phyloP scores from a whole-genome alignment of 2,797 vertebrate species.

The Rhincodon typus region DNA sequence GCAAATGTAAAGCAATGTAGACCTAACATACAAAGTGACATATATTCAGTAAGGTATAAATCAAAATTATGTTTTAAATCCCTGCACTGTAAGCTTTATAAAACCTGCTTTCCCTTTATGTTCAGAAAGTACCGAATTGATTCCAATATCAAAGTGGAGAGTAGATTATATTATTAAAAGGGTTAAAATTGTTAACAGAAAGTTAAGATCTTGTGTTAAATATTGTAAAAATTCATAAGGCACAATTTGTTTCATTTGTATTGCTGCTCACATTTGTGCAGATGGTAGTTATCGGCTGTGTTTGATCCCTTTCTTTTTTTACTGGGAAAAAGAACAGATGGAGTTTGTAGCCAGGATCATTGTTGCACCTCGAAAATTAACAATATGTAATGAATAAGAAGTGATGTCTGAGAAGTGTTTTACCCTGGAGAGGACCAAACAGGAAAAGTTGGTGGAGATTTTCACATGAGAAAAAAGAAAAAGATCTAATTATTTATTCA shows the following conservation, averaged over 20 bases:
- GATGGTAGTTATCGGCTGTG: slow-evolving; percentile 28
- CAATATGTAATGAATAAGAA: slow-evolving; percentile 32
- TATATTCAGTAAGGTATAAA: not conserved
- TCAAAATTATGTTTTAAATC: not conserved
- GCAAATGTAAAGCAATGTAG: not conserved
- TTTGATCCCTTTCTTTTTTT: slow-evolving; percentile 4
- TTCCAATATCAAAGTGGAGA: not conserved
- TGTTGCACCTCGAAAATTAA: slow-evolving; percentile 16
- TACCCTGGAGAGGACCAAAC: slow-evolving; percentile 51
- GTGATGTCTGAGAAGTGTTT: slow-evolving; percentile 38
- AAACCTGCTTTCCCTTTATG: not conserved
- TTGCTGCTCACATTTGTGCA: slow-evolving; percentile 38
- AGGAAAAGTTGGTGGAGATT: slow-evolving; percentile 51
- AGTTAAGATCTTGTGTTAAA: not conserved
- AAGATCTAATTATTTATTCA: not conserved
- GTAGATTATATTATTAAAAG: not conserved
- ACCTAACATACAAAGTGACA: not conserved
- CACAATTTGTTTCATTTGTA: slow-evolving; percentile 40
- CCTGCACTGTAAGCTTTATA: not conserved
- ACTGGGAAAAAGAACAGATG: slow-evolving; percentile 35
- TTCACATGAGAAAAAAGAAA: not conserved
- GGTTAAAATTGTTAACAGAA: not conserved
- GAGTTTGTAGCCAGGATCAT: not conserved
- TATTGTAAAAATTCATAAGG: slow-evolving; percentile 39
- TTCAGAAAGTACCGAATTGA: not conserved